Conservation (phyloP, 2,797 vertebrate genomes). For the Salmo trutta region DNA sequence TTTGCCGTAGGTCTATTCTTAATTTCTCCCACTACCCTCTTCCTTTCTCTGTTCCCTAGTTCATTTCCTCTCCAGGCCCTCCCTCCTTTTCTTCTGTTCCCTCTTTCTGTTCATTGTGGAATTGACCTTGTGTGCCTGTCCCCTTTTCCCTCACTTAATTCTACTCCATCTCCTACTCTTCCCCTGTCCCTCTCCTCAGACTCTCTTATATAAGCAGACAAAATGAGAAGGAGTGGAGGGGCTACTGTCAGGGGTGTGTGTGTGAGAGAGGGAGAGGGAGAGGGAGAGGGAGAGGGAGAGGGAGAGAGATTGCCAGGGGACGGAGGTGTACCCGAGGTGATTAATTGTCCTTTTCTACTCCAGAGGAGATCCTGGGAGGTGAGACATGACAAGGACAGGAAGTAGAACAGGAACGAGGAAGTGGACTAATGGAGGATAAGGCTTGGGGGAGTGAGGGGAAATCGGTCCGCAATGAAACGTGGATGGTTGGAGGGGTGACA, state of each 20-base stretch:
- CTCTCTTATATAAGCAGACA: slow-evolving; percentile 33
- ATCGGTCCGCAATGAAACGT: neutral
- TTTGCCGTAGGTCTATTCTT: neutral
- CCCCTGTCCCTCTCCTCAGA: slow-evolving; percentile 26
- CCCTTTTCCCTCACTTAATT: slow-evolving; percentile 50
- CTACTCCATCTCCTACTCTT: slow-evolving; percentile 45
- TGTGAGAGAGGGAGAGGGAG: too few species aligned
- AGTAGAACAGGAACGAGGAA: slow-evolving; percentile 40
- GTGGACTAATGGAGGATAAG: slow-evolving; percentile 21
- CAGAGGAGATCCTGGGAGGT: slow-evolving; percentile 33
- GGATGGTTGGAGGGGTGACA: neutral
- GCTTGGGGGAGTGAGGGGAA: slow-evolving; percentile 23
- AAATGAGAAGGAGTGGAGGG: slow-evolving; percentile 23
- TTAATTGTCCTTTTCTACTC: slow-evolving; percentile 52
- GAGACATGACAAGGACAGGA: slow-evolving; percentile 45
- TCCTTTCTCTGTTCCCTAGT: slow-evolving; percentile 47
- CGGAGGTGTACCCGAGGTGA: slow-evolving; percentile 38
- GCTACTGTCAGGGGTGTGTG: slow-evolving; percentile 16
- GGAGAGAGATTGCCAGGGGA: too few species aligned
- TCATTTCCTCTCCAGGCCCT: slow-evolving; percentile 13
- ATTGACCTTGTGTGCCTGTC: slow-evolving; percentile 52
- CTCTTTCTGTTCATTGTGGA: slow-evolving; percentile 28
- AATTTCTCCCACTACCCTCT: slow-evolving; percentile 42
- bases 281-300: too few species aligned
- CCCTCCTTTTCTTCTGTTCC: neutral